These are phyloP conservation scores for Formica aserva DNA, from an alignment of 2,888 invertebrate genomes.

Conservation along the genomic window DNA sequence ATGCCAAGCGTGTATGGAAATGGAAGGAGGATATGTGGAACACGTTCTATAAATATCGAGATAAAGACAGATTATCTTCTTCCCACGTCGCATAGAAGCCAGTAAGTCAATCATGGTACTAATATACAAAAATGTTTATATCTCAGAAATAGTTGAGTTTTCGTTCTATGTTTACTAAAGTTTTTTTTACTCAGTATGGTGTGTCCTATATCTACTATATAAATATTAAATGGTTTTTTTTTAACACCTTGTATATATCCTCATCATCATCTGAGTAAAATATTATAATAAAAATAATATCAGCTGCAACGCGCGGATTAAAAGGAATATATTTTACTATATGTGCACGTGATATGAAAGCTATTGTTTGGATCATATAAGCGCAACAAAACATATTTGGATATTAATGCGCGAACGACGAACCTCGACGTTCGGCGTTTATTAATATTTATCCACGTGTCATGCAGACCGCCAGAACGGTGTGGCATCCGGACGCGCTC, in stretches of 20 bases:
- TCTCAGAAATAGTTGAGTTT: too few relatives aligned
- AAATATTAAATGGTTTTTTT: too few relatives aligned
- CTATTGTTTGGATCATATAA: constrained; percentile 29
- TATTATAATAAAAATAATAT: constrained; percentile 16
- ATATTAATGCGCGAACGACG: constrained; percentile 8
- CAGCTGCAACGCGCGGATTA: neutral
- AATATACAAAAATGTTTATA: too few relatives aligned
- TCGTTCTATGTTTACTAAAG: too few relatives aligned
- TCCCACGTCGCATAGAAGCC: too few relatives aligned
- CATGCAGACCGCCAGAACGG: constrained; percentile 42
- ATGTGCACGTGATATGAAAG: constrained; percentile 14
- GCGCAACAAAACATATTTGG: neutral
- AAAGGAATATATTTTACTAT: neutral
- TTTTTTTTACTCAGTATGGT: too few relatives aligned
- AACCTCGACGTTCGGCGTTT: constrained; percentile 52
- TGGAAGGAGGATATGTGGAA: too few relatives aligned
- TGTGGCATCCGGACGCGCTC: constrained; percentile 50
- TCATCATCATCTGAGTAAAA: neutral
- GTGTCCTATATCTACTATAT: too few relatives aligned
- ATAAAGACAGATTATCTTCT: too few relatives aligned
- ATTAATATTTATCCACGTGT: constrained; percentile 59
- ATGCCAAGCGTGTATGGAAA: too few relatives aligned
- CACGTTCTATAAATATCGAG: too few relatives aligned
- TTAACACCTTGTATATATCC: neutral
- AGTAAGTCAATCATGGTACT: too few relatives aligned